These are phyloP conservation scores for Lasioglossum leucozonium DNA, from an alignment of 2,888 invertebrate genomes.

Conservation along the genomic window DNA sequence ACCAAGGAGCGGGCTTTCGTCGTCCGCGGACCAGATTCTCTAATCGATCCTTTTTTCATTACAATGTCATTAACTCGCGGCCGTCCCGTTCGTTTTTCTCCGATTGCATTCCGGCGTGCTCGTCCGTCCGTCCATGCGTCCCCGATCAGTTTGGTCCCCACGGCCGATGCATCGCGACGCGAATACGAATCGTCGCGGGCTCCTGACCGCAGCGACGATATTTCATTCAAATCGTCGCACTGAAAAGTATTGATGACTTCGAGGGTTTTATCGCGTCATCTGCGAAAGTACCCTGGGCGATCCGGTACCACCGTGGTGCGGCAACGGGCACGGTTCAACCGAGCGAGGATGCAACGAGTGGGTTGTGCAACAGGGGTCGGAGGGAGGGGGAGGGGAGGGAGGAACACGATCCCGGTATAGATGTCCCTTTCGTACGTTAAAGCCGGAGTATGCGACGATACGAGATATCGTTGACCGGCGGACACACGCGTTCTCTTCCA, in stretches of 20 bases:
- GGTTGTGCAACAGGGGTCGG: neutral
- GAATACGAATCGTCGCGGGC: slow-evolving; percentile 61
- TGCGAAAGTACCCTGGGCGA: slow-evolving; percentile 62
- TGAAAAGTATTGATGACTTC: slow-evolving; percentile 77
- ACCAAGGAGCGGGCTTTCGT: slow-evolving; percentile 26
- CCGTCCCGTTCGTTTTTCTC: slow-evolving; percentile 54
- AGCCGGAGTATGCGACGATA: slow-evolving; percentile 22
- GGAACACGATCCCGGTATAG: slow-evolving; percentile 26
- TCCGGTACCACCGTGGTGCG: slow-evolving; percentile 51
- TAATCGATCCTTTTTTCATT: slow-evolving; percentile 69
- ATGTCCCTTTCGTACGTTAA: slow-evolving; percentile 38
- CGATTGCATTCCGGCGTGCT: slow-evolving; percentile 48
- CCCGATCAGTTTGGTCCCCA: slow-evolving; percentile 2
- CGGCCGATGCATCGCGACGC: slow-evolving; percentile 43
- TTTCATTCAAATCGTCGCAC: slow-evolving; percentile 74
- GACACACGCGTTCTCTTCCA: slow-evolving; percentile 9
- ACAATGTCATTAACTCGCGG: slow-evolving; percentile 63
- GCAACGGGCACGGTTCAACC: neutral
- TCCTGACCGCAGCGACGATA: slow-evolving; percentile 59
- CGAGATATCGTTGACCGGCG: slow-evolving; percentile 37
- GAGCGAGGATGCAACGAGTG: neutral
- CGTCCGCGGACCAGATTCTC: slow-evolving; percentile 25
- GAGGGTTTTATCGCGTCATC: slow-evolving; percentile 74
- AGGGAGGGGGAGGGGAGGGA: neutral
- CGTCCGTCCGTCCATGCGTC: slow-evolving; percentile 18